Evolutionary conservation across 2,113 vertebrate genomes (phyloP).

Genomic region (Oryzias melastigma): DNA sequence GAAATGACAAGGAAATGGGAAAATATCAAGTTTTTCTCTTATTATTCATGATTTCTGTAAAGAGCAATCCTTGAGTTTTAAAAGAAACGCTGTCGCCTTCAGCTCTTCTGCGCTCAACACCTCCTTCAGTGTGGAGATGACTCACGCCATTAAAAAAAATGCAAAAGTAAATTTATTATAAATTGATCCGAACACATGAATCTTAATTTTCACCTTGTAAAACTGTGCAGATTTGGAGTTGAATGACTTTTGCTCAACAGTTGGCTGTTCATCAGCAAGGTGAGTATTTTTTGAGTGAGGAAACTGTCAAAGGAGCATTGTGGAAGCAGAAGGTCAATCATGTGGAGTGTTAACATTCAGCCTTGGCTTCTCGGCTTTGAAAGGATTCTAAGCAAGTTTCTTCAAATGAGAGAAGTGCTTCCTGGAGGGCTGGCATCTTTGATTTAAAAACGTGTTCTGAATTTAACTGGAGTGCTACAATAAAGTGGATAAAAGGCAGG

Average conservation of each 20-base stretch:
- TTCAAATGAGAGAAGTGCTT: constrained; percentile 60
- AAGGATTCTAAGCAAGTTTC: constrained; percentile 64
- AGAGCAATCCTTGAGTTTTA: too few species aligned
- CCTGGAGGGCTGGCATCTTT: constrained; percentile 63
- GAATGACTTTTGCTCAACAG: constrained; percentile 5
- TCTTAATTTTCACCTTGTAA: constrained; percentile 1
- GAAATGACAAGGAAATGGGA: too few species aligned
- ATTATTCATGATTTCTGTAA: too few species aligned
- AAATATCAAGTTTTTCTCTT: too few species aligned
- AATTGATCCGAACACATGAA: too few species aligned
- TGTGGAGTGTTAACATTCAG: constrained; percentile 60
- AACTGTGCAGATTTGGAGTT: constrained; percentile 23
- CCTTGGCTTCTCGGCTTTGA: constrained; percentile 55
- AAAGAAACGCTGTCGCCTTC: too few species aligned
- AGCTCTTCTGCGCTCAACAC: too few species aligned
- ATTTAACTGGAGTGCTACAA: constrained; percentile 47
- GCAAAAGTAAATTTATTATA: too few species aligned
- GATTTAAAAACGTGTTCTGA: constrained; percentile 66
- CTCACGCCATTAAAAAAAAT: too few species aligned
- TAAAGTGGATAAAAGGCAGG: constrained; percentile 28
- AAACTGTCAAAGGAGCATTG: constrained; percentile 41
- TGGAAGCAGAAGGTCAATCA: constrained; percentile 58
- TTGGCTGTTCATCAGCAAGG: constrained; percentile 15
- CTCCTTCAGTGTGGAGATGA: too few species aligned
- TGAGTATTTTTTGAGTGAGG: constrained; percentile 28